These are phyloP conservation scores for Mellilla xanthometata DNA, from an alignment of 2,888 invertebrate genomes.

Conservation along the genomic window DNA sequence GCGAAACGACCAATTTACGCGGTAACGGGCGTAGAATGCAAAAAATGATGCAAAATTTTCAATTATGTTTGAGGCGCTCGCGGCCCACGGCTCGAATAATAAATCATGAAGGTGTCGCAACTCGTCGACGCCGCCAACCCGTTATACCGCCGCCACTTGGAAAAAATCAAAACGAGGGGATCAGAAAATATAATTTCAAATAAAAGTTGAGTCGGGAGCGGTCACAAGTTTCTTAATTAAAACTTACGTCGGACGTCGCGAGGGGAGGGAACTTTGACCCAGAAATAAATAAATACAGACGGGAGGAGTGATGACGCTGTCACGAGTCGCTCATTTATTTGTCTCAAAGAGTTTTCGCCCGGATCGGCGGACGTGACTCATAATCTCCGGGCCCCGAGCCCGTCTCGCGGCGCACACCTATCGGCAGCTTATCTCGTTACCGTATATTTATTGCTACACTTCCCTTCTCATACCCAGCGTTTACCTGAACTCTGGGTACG, in stretches of 20 bases:
- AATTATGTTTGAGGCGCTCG: conserved; percentile 49
- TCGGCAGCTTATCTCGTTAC: conserved; percentile 48
- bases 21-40: conserved; percentile 26
- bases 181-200: conserved; percentile 81
- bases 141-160: conserved; percentile 59
- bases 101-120: conserved; percentile 71
- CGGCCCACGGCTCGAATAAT: conserved; percentile 56
- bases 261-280: conserved; percentile 75
- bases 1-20: conserved; percentile 9
- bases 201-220: conserved; percentile 75
- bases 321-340: conserved; percentile 79
- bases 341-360: conserved; percentile 71
- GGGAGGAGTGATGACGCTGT: conserved; percentile 54
- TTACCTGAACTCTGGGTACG: conserved; percentile 16
- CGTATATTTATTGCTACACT: conserved; percentile 46
- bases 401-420: conserved; percentile 36
- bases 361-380: conserved; percentile 68
- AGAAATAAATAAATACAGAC: conserved; percentile 80
- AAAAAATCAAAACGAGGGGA: conserved; percentile 72
- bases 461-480: conserved; percentile 21
- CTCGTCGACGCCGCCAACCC: conserved; percentile 65
- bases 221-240: conserved; percentile 84
- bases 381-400: conserved; percentile 44
- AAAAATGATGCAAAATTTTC: conserved; percentile 52
- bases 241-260: conserved; percentile 78